phyloP scores from a whole-genome alignment of 2,888 invertebrate genomes.

The Nebria brevicollis region DNA sequence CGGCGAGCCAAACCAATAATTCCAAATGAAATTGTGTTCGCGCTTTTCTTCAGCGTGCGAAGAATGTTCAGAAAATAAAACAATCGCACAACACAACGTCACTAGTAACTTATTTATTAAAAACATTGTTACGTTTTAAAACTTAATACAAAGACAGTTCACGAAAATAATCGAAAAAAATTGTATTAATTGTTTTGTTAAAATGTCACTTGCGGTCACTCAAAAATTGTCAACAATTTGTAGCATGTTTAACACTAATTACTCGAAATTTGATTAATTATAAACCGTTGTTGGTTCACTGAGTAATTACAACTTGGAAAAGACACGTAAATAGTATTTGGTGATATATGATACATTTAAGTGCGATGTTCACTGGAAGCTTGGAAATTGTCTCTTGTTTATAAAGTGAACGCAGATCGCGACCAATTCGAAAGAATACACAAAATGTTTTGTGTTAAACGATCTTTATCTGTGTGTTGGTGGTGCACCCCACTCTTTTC shows the following conservation, averaged over 20 bases:
- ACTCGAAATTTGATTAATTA: too few relatives aligned
- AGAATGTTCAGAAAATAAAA: constrained; percentile 5
- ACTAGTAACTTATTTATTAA: constrained; percentile 4
- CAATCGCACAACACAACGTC: background rate
- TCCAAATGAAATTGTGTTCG: constrained; percentile 38
- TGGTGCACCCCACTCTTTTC: constrained; percentile 62
- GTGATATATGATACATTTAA: too few relatives aligned
- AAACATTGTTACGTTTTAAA: background rate
- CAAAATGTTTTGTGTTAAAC: constrained; percentile 48
- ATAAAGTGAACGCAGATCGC: constrained; percentile 23
- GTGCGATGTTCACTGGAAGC: background rate
- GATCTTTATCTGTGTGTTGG: constrained; percentile 58
- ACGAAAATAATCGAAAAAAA: too few relatives aligned
- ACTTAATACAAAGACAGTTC: too few relatives aligned
- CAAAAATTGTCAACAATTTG: too few relatives aligned
- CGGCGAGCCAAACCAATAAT: constrained; percentile 29
- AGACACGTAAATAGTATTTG: too few relatives aligned
- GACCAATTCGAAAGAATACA: constrained; percentile 40
- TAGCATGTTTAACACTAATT: too few relatives aligned
- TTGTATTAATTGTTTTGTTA: too few relatives aligned
- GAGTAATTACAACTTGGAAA: too few relatives aligned
- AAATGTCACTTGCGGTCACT: too few relatives aligned
- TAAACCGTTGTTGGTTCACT: too few relatives aligned
- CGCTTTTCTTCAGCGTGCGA: constrained; percentile 23
- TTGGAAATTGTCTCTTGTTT: background rate